Percentiles rank a stretch among this genome's conserved stretches.
phyloP scores from a whole-genome alignment of 2,797 vertebrate genomes.

The Enteromius paludinosus region DNA sequence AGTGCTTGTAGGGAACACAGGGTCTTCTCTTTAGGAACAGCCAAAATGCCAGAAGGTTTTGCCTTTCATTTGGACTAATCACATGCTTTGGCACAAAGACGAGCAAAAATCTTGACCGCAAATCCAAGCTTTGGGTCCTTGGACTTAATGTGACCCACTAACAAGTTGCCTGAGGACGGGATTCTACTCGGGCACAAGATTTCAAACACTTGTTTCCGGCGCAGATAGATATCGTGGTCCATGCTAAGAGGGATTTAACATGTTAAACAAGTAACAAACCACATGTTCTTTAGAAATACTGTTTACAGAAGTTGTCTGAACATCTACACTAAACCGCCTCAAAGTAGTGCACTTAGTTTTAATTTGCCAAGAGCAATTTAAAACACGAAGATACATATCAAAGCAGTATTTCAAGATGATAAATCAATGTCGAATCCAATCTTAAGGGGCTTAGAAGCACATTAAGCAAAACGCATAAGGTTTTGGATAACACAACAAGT shows the following conservation, averaged over 20 bases:
- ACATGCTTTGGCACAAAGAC: slow-evolving; percentile 51
- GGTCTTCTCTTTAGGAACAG: slow-evolving; percentile 18
- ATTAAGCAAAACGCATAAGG: not conserved
- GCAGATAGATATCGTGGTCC: not conserved
- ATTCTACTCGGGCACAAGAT: slow-evolving; percentile 6
- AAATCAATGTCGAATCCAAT: not conserved
- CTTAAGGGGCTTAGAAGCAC: not conserved
- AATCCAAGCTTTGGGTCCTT: slow-evolving; percentile 38
- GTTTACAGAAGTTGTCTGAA: not conserved
- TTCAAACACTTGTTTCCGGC: slow-evolving; percentile 35
- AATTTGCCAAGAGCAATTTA: not conserved
- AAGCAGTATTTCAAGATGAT: not conserved
- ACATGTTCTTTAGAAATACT: not conserved
- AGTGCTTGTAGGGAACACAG: not conserved
- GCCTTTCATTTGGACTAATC: slow-evolving; percentile 50
- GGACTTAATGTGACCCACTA: slow-evolving; percentile 51
- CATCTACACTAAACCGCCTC: not conserved
- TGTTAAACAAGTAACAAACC: not conserved
- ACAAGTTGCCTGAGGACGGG: slow-evolving; percentile 13
- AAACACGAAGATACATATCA: not conserved
- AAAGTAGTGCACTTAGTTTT: not conserved
- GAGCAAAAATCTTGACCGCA: slow-evolving; percentile 34
- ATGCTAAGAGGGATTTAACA: slow-evolving; percentile 7
- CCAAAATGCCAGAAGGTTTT: slow-evolving; percentile 52
- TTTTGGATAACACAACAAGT: not conserved